phyloP scores from a whole-genome alignment of 2,113 vertebrate genomes.

The Todiramphus chloris region DNA sequence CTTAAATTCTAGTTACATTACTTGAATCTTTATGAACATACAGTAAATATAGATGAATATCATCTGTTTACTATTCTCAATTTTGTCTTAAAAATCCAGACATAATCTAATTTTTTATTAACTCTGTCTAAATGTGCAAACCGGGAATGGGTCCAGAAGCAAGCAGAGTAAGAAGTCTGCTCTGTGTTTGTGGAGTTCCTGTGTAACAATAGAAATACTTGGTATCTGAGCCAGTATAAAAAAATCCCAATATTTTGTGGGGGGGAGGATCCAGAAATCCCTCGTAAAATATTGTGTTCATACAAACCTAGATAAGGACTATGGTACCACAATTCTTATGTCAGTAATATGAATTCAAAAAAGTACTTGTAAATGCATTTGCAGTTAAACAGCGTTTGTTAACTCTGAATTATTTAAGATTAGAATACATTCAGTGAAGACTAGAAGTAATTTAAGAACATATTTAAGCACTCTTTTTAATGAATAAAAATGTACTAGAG shows the following conservation, averaged over 20 bases:
- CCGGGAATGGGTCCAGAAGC: conserved; percentile 63
- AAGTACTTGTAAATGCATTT: not conserved
- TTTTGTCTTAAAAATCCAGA: conserved; percentile 70
- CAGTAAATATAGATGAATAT: conserved; percentile 63
- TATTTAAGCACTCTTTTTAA: not conserved
- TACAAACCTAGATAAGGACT: not conserved
- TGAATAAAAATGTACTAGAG: not conserved
- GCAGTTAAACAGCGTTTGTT: not conserved
- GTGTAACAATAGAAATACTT: conserved; percentile 40
- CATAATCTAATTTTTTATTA: conserved; percentile 72
- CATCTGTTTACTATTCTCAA: conserved; percentile 73
- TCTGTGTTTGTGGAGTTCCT: conserved; percentile 59
- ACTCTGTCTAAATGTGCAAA: conserved; percentile 62
- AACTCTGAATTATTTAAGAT: not conserved
- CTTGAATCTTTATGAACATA: conserved; percentile 60
- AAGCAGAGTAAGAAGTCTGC: conserved; percentile 47
- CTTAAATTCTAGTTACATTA: conserved; percentile 47
- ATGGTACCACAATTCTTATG: not conserved
- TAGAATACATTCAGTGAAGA: not conserved
- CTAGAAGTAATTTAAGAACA: not conserved
- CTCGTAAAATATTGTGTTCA: not conserved
- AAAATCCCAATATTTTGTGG: not conserved
- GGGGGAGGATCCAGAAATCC: not conserved
- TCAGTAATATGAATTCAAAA: not conserved
- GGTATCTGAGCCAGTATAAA: not conserved